Conservation (phyloP, 2,888 invertebrate species). For the Pseudococcus longispinus region DNA sequence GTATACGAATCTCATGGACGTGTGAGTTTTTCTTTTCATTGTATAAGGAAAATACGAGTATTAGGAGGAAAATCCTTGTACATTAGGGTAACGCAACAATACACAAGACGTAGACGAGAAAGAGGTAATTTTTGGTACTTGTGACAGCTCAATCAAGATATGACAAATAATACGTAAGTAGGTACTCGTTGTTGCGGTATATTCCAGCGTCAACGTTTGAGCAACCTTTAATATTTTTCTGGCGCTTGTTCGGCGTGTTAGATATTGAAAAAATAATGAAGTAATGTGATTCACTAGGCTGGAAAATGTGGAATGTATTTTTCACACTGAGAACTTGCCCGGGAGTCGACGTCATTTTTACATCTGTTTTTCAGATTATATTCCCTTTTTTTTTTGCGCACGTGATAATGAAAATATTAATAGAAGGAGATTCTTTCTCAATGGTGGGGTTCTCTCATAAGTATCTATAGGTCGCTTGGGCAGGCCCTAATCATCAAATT, state of each 20-base stretch:
- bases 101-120: neutral
- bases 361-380: neutral
- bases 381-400: neutral
- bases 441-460: neutral
- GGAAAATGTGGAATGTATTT: constrained; percentile 24
- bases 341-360: neutral
- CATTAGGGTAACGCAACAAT: neutral
- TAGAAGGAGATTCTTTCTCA: neutral
- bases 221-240: constrained; percentile 20
- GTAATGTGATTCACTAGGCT: constrained; percentile 8
- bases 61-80: neutral
- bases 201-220: neutral
- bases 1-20: neutral
- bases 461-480: too few species aligned
- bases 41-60: neutral
- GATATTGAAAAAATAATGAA: constrained; percentile 40
- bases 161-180: constrained; percentile 28
- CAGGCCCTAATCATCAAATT: too few species aligned
- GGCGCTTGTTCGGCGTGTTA: neutral
- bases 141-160: constrained; percentile 42
- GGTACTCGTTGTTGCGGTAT: too few species aligned
- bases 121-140: constrained; percentile 20
- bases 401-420: neutral
- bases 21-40: neutral
- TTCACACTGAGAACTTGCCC: neutral